Conservation (phyloP, 2,113 vertebrate genomes). For the Epinephelus cyanopodus region DNA sequence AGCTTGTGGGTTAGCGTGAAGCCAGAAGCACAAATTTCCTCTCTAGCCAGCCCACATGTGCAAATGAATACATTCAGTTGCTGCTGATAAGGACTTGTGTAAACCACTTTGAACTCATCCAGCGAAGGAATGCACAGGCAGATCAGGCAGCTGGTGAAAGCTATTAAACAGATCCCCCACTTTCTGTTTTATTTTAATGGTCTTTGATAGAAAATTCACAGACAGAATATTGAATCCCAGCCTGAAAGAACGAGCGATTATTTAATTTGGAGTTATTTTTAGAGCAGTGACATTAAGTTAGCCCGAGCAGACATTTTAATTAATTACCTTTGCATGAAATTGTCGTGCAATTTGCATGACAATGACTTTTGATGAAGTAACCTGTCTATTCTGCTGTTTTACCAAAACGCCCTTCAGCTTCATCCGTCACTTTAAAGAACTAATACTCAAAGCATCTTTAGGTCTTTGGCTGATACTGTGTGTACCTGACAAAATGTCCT, state of each 20-base stretch:
- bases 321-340: conserved; percentile 12
- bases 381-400: neutral
- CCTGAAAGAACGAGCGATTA: conserved; percentile 21
- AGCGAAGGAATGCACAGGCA: conserved; percentile 9
- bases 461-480: conserved; percentile 8
- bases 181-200: conserved; percentile 4
- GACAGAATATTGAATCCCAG: conserved; percentile 23
- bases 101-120: conserved; percentile 33
- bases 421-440: conserved; percentile 34
- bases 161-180: conserved; percentile 22
- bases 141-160: conserved; percentile 1
- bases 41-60: neutral
- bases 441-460: conserved; percentile 18
- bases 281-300: conserved; percentile 10
- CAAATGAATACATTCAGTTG: conserved; percentile 5
- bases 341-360: neutral
- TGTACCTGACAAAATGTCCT: conserved; percentile 8
- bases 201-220: conserved; percentile 25
- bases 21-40: conserved; percentile 24
- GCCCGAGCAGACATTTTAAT: conserved; percentile 8
- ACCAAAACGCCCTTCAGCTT: neutral
- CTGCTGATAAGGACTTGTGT: conserved; percentile 20
- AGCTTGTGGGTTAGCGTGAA: neutral
- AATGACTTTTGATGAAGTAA: conserved; percentile 14
- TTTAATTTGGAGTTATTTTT: conserved; percentile 43